These are phyloP conservation scores for Drosophila setosimentum DNA, from an alignment of 2,888 invertebrate genomes.

Conservation along the genomic window DNA sequence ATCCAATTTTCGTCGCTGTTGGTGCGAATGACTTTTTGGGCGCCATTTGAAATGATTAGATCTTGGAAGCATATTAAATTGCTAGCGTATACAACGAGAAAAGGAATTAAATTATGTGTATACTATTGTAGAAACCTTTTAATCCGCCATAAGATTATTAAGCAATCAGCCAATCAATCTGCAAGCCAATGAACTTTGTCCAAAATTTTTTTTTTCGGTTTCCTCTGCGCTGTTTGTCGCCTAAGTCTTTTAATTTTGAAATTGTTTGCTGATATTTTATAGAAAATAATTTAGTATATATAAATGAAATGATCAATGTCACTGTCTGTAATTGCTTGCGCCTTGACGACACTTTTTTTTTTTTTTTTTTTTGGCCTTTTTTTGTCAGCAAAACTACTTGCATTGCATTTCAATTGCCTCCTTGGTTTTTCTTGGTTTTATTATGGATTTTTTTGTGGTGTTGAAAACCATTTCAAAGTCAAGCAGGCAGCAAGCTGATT, in stretches of 20 bases:
- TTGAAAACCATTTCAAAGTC: conserved; percentile 72
- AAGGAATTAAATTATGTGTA: conserved; percentile 48
- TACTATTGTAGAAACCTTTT: conserved; percentile 39
- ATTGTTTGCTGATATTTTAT: conserved; percentile 19
- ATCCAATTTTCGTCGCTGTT: conserved; percentile 50
- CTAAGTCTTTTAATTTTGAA: conserved; percentile 34
- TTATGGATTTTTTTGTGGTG: conserved; percentile 27
- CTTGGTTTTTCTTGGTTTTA: conserved; percentile 64
- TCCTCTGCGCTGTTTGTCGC: conserved; percentile 34
- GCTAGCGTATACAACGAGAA: conserved; percentile 38
- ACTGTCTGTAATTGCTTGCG: conserved; percentile 66
- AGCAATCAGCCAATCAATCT: conserved; percentile 79
- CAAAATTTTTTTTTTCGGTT: conserved; percentile 4
- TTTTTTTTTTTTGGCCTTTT: conserved; percentile 71
- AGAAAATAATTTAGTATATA: conserved; percentile 28
- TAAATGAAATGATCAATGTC: conserved; percentile 71
- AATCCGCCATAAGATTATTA: conserved; percentile 70
- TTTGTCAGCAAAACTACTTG: conserved; percentile 50
- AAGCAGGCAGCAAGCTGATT: conserved; percentile 44
- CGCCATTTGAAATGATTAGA: conserved; percentile 66
- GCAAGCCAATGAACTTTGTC: conserved; percentile 72
- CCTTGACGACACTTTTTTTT: conserved; percentile 51
- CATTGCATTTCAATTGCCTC: conserved; percentile 73
- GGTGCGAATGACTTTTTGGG: conserved; percentile 70
- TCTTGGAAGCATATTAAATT: conserved; percentile 58